A percentile compares a stretch with the other conserved stretches of the same genome.
These are phyloP conservation scores for Caenorhabditis uteleia DNA, from an alignment of 2,888 invertebrate species.

Conservation along the genomic window DNA sequence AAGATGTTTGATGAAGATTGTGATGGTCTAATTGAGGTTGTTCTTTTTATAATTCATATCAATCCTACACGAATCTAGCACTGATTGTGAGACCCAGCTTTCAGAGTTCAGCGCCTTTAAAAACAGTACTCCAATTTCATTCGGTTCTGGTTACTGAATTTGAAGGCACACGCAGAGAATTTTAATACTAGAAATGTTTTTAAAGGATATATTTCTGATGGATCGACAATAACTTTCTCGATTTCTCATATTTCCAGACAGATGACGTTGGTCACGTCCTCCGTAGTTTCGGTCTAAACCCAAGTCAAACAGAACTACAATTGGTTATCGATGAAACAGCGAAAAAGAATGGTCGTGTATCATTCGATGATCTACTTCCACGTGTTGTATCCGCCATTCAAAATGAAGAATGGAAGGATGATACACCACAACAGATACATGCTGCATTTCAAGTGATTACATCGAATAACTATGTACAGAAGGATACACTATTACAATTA, in stretches of 20 bases:
- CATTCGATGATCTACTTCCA: constrained; percentile 38
- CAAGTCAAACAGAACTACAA: constrained; percentile 35
- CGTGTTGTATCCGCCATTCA: constrained; percentile 40
- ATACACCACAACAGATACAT: constrained; percentile 28
- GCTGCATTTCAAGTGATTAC: constrained; percentile 39
- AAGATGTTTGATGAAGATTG: constrained; percentile 50
- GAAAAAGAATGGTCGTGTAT: constrained; percentile 21
- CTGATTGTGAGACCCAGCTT: too few relatives aligned
- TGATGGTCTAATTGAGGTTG: constrained; percentile 41
- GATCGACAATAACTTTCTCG: too few relatives aligned
- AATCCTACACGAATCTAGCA: too few relatives aligned
- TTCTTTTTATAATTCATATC: too few relatives aligned
- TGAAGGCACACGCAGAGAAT: too few relatives aligned
- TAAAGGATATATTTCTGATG: too few relatives aligned
- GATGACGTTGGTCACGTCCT: constrained; percentile 39
- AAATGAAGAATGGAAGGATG: constrained; percentile 40
- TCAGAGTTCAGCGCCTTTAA: too few relatives aligned
- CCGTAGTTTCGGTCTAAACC: constrained; percentile 40
- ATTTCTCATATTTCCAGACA: constrained; percentile 8
- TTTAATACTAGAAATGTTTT: too few relatives aligned
- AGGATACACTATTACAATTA: constrained; percentile 26
- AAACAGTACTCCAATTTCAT: too few relatives aligned
- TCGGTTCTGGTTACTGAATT: too few relatives aligned
- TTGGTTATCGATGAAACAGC: constrained; percentile 26
- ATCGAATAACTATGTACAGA: constrained; percentile 35